These are phyloP conservation scores for Crocuta crocuta DNA, from an alignment of 2,113 vertebrate species.

Conservation along the genomic window DNA sequence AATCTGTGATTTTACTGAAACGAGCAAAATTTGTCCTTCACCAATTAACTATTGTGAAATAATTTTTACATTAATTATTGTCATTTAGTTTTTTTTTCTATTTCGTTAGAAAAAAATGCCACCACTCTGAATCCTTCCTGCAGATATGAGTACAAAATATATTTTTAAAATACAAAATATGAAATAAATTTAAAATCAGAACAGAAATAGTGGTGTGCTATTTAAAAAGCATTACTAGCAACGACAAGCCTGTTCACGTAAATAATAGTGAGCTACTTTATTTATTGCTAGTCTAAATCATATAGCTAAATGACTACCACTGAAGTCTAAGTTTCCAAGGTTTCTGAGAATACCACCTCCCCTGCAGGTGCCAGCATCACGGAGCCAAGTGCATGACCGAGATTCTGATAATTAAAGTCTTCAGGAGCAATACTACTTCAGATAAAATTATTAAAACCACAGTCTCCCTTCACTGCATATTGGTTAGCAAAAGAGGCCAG, in stretches of 20 bases:
- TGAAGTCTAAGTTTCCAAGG: background rate
- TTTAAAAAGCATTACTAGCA: background rate
- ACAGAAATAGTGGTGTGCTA: background rate
- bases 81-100: background rate
- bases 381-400: background rate
- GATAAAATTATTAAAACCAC: background rate
- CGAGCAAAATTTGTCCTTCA: background rate
- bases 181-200: background rate
- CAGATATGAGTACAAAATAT: background rate
- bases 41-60: background rate
- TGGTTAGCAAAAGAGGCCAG: background rate
- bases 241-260: background rate
- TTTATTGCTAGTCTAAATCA: background rate
- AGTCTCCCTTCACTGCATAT: background rate
- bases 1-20: background rate
- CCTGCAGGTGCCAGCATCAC: background rate
- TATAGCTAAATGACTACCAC: too few species aligned
- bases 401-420: background rate
- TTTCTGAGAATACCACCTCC: background rate
- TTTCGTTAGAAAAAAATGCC: background rate
- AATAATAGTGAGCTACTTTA: background rate
- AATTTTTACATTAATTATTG: background rate
- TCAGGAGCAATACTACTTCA: background rate
- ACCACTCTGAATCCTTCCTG: background rate
- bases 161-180: slow-evolving; percentile 24